Percentiles rank a stretch among this genome's conserved stretches.
phyloP scores from a whole-genome alignment of 2,888 invertebrate species.

The Thecocarcelia acutangulata region DNA sequence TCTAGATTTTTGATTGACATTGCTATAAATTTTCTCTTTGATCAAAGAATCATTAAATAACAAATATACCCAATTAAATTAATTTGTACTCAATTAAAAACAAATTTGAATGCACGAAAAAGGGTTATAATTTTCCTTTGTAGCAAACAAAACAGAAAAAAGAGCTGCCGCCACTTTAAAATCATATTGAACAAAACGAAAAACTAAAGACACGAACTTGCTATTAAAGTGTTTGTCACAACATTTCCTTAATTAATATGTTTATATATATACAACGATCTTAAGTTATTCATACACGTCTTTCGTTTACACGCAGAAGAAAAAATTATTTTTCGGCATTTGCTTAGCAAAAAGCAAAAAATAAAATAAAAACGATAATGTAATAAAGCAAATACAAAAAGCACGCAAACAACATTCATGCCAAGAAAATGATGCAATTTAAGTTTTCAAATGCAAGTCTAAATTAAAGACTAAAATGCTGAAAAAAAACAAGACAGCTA shows the following conservation, averaged over 20 bases:
- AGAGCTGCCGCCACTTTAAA: background rate
- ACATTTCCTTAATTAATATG: slow-evolving; percentile 4
- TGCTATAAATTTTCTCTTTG: too few species aligned
- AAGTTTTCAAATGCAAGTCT: slow-evolving; percentile 64
- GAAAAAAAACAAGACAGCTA: slow-evolving; percentile 37
- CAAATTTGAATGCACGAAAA: too few species aligned
- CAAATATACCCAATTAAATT: too few species aligned
- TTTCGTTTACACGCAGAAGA: background rate
- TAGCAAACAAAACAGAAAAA: too few species aligned
- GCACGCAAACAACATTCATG: slow-evolving; percentile 41
- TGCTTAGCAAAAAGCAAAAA: slow-evolving; percentile 17
- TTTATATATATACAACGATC: background rate
- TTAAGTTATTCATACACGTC: background rate
- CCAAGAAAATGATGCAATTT: slow-evolving; percentile 55
- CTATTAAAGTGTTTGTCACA: slow-evolving; percentile 15
- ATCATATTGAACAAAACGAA: slow-evolving; percentile 71
- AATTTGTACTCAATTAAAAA: too few species aligned
- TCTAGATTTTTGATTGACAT: too few species aligned
- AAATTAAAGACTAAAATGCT: slow-evolving; percentile 36
- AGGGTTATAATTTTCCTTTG: too few species aligned
- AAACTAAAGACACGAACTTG: slow-evolving; percentile 77
- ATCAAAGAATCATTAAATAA: background rate
- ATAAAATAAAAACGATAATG: slow-evolving; percentile 11
- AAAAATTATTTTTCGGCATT: slow-evolving; percentile 29
- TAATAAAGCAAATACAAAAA: background rate